phyloP scores from a whole-genome alignment of 2,888 invertebrate genomes.

The Microctonus aethiopoides region DNA sequence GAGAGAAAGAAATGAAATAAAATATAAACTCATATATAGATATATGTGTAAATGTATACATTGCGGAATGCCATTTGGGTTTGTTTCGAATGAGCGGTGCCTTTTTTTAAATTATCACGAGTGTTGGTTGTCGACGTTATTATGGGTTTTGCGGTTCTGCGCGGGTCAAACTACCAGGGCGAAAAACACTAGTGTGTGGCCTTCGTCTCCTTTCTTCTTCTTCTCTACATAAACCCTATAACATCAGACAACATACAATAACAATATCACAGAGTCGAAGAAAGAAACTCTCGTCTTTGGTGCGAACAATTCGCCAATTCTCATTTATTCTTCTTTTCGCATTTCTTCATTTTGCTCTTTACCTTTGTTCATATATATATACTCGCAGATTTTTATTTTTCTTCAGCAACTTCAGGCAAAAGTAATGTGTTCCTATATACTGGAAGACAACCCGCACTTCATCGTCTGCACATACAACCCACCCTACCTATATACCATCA shows the following conservation, averaged over 20 bases:
- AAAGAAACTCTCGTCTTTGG: constrained; percentile 35
- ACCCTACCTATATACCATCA: background rate
- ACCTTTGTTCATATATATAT: background rate
- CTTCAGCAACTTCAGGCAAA: constrained; percentile 19
- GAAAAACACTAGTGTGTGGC: constrained; percentile 19
- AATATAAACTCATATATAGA: background rate
- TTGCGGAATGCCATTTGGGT: constrained; percentile 35
- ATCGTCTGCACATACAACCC: background rate
- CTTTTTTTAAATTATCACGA: constrained; percentile 41
- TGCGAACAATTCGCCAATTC: constrained; percentile 44
- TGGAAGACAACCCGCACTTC: background rate
- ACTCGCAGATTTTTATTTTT: too few relatives aligned
- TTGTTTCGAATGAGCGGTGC: constrained; percentile 32
- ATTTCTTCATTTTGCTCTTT: background rate
- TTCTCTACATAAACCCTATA: background rate
- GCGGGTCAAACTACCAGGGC: constrained; percentile 41
- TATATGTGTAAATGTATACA: background rate
- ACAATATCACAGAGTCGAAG: background rate
- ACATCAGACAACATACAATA: constrained; percentile 1
- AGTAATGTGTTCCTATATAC: constrained; percentile 5
- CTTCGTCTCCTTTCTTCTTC: background rate
- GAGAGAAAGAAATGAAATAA: background rate
- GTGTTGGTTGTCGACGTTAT: constrained; percentile 45
- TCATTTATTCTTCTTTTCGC: background rate
- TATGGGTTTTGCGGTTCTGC: constrained; percentile 48